Conservation (phyloP, 1,140 invertebrate genomes). For the Neomicropteryx cornuta region DNA sequence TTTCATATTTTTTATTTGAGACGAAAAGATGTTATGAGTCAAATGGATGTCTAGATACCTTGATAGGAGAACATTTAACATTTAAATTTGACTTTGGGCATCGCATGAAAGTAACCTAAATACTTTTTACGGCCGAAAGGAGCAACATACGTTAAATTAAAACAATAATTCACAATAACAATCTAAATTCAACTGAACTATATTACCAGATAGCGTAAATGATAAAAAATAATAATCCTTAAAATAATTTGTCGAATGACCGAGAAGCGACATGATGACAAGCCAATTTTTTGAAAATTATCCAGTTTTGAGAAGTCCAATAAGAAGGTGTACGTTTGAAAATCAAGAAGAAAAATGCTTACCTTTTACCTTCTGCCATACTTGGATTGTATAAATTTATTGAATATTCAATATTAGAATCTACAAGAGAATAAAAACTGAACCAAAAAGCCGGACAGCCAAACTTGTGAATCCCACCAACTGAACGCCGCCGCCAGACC, state of each 20-base stretch:
- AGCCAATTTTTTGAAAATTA: constrained; percentile 35
- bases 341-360: constrained; percentile 17
- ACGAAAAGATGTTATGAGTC: not conserved
- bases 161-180: too few species aligned
- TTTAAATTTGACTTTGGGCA: too few species aligned
- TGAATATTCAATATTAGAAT: constrained; percentile 26
- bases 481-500: constrained; percentile 25
- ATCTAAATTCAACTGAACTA: too few species aligned
- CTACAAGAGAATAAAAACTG: constrained; percentile 16
- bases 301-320: constrained; percentile 7
- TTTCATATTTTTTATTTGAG: not conserved
- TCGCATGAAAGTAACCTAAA: too few species aligned
- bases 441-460: constrained; percentile 18
- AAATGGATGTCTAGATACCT: not conserved
- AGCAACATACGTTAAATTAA: too few species aligned
- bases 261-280: constrained; percentile 34
- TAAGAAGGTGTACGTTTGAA: constrained; percentile 4
- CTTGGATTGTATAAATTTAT: constrained; percentile 24
- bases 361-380: constrained; percentile 48
- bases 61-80: constrained; percentile 1
- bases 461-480: too few species aligned
- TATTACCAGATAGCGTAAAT: too few species aligned
- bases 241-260: too few species aligned
- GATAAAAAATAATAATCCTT: too few species aligned
- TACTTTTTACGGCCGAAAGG: too few species aligned